Percentiles rank a stretch among this genome's conserved stretches.
Evolutionary conservation across 2,113 vertebrate genomes (phyloP).

Genomic region (Rousettus leschenaultii): DNA sequence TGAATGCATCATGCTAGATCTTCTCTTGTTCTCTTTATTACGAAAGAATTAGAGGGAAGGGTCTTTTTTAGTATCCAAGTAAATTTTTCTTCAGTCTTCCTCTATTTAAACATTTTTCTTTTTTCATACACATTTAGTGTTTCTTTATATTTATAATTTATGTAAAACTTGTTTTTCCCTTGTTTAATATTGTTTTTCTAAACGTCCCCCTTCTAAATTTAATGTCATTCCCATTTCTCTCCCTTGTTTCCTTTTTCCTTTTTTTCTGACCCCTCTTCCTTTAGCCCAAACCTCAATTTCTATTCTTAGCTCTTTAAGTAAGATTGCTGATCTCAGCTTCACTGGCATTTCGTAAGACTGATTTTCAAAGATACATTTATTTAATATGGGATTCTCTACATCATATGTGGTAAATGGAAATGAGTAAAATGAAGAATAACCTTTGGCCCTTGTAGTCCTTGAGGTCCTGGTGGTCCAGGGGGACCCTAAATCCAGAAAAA

Average conservation of each 20-base stretch:
- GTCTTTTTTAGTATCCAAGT: neutral
- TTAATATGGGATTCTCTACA: neutral
- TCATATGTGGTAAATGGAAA: neutral
- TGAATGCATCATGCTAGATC: neutral
- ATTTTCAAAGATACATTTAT: neutral
- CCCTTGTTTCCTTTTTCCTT: neutral
- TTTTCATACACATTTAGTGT: neutral
- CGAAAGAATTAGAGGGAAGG: neutral
- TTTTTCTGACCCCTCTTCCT: neutral
- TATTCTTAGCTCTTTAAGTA: neutral
- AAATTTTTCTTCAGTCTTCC: neutral
- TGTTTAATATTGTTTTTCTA: neutral
- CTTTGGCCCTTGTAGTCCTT: slow-evolving; percentile 92
- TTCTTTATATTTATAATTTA: neutral
- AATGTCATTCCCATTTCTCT: neutral
- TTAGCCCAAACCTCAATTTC: neutral
- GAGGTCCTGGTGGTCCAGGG: slow-evolving; percentile 90
- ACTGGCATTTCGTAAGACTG: neutral
- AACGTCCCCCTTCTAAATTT: neutral
- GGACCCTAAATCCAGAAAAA: slow-evolving; percentile 88
- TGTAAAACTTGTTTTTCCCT: neutral
- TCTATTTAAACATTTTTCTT: neutral
- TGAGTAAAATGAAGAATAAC: slow-evolving; percentile 81
- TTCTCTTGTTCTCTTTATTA: neutral
- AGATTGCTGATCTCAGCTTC: neutral